Percentiles rank a stretch among this genome's conserved stretches.
phyloP scores from a whole-genome alignment of 37 sponge, comb jelly and placozoan genomes.

The Trichoplax adhaerens region DNA sequence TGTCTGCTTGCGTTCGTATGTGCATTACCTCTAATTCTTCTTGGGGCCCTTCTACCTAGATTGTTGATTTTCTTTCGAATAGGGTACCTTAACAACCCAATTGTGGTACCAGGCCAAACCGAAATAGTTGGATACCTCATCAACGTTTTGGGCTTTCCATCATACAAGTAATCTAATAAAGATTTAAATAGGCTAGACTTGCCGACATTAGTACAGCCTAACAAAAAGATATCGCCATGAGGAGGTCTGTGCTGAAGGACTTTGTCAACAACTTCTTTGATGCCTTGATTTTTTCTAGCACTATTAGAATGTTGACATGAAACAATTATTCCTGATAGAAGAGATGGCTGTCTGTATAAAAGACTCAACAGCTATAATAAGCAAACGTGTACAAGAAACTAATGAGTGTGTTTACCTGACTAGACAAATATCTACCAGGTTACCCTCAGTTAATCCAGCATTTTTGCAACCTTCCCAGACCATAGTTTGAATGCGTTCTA shows the following conservation, averaged over 20 bases:
- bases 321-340: no score
- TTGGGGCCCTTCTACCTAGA: no score
- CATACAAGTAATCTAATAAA: slow-evolving; percentile 38
- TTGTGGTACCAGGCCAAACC: slow-evolving; percentile 62
- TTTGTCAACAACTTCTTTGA: slow-evolving; percentile 19
- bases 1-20: no score
- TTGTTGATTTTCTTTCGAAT: neutral
- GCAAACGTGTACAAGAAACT: no score
- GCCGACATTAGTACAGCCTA: slow-evolving; percentile 81
- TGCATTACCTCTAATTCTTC: no score
- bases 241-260: slow-evolving; percentile 41
- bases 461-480: no score
- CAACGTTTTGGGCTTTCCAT: slow-evolving; percentile 28
- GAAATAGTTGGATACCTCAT: slow-evolving; percentile 42
- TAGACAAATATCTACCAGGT: neutral
- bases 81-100: slow-evolving; percentile 61
- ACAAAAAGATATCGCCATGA: slow-evolving; percentile 59
- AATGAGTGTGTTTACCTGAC: no score
- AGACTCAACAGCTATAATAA: no score
- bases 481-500: no score
- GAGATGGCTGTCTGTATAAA: no score
- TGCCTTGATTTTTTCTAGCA: slow-evolving; percentile 41
- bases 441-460: no score
- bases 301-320: slow-evolving; percentile 20
- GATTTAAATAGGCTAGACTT: slow-evolving; percentile 62